Conservation (phyloP, 2,888 invertebrate genomes). For the Timandra comae region DNA sequence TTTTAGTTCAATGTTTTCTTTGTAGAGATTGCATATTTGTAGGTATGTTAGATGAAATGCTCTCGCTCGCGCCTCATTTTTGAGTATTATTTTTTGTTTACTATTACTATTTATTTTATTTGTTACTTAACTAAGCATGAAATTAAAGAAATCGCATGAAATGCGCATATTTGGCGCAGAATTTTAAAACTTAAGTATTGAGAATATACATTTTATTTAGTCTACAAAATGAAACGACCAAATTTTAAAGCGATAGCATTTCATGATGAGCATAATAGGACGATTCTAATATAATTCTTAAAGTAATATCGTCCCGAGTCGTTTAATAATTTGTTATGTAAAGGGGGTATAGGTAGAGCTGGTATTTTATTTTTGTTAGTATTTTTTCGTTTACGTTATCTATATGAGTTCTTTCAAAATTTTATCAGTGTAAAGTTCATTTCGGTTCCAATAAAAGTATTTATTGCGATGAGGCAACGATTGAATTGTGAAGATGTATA, state of each 20-base stretch:
- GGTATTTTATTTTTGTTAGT: constrained; percentile 67
- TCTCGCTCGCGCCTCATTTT: constrained; percentile 28
- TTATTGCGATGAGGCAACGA: constrained; percentile 19
- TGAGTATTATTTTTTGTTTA: no score
- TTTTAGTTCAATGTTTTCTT: constrained; percentile 71
- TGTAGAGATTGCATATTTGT: constrained; percentile 67
- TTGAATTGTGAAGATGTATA: constrained; percentile 22
- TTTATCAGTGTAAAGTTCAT: constrained; percentile 38
- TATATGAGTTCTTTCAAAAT: constrained; percentile 48
- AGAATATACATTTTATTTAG: constrained; percentile 6
- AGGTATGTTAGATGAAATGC: constrained; percentile 60
- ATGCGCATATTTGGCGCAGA: no score
- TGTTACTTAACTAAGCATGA: no score
- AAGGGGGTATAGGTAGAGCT: constrained; percentile 56
- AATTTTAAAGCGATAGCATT: constrained; percentile 41
- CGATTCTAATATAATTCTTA: constrained; percentile 77
- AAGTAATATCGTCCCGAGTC: constrained; percentile 73
- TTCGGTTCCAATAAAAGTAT: constrained; percentile 42
- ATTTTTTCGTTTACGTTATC: constrained; percentile 59
- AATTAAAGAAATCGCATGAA: no score
- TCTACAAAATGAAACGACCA: neutral
- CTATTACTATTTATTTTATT: constrained; percentile 7
- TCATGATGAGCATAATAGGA: constrained; percentile 53
- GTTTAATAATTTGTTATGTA: constrained; percentile 70
- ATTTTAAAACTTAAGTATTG: no score